phyloP scores from a whole-genome alignment of 2,797 vertebrate genomes.

The Lates japonicus region DNA sequence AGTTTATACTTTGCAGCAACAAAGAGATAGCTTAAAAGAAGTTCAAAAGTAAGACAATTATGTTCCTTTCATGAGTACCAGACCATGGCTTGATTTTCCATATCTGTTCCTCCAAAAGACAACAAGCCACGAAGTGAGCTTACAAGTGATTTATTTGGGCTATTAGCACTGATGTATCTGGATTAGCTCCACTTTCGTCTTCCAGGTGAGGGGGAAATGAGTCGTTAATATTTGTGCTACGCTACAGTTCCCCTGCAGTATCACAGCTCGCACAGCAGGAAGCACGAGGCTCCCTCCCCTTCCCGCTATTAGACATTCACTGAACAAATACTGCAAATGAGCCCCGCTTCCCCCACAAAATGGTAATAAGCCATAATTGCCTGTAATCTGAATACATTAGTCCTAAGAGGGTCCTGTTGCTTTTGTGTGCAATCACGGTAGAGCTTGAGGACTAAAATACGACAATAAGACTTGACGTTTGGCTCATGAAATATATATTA shows the following conservation, averaged over 20 bases:
- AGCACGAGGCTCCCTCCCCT: slow-evolving; percentile 58
- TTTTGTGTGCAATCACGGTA: slow-evolving; percentile 72
- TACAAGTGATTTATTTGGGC: slow-evolving; percentile 73
- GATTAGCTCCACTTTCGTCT: slow-evolving; percentile 69
- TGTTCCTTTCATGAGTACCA: slow-evolving; percentile 41
- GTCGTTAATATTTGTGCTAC: slow-evolving; percentile 72
- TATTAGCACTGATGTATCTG: slow-evolving; percentile 76
- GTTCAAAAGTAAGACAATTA: slow-evolving; percentile 33
- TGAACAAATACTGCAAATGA: slow-evolving; percentile 76
- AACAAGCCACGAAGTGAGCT: slow-evolving; percentile 56
- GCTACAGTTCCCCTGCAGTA: slow-evolving; percentile 70
- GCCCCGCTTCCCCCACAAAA: slow-evolving; percentile 68
- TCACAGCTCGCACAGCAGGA: slow-evolving; percentile 71
- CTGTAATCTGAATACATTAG: slow-evolving; percentile 82
- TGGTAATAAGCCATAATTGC: slow-evolving; percentile 79
- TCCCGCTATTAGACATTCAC: slow-evolving; percentile 66
- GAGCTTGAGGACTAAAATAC: slow-evolving; percentile 55
- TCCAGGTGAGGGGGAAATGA: slow-evolving; percentile 76
- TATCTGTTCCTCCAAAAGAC: slow-evolving; percentile 66
- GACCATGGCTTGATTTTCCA: slow-evolving; percentile 52
- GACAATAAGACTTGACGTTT: slow-evolving; percentile 22
- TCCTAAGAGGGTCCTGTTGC: slow-evolving; percentile 69
- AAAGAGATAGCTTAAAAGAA: slow-evolving; percentile 32
- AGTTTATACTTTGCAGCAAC: slow-evolving; percentile 9
- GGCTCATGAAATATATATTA: slow-evolving; percentile 26